Base-by-base conservation (phyloP, 2,888 invertebrate genomes). In the Bombylius discolor region DNA sequence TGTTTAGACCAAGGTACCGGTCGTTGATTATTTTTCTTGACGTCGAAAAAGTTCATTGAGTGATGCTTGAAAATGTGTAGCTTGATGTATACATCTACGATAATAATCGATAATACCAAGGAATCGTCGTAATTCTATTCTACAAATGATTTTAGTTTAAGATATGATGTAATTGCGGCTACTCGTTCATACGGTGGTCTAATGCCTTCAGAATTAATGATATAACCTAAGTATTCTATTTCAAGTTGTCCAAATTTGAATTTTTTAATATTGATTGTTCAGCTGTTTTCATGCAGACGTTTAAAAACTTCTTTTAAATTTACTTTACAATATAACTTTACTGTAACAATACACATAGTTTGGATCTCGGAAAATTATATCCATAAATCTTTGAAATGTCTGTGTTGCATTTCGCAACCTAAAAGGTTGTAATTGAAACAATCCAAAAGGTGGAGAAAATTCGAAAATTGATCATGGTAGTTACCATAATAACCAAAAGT, bases 371-470 rank as follows among this genome's bases (percentile, higher is more conserved):
- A 42, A 31, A 5, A 53, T 45, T 12, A 31, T 34, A 13, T 51
- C 39, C 45, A 50, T 47, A 39, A 42, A 31, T 39, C 53, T 6
- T 32, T 56, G 44, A 36, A 45, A 55, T 34, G 45, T 55, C 44
- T 56, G 54, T 5, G 45, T 56, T 32, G 55, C 51, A 51, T 47
- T 51, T 23, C 46, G 46, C 14, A 51, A 13, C 23, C 51, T 44
- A 31, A 51, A 51, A 7, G 51, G 51, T 44, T 42, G 39, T 14
- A 44, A 51, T 14, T 51, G 44, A 13, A 44, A 51, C 2, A 50
- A 36, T 36, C 50, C 50, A 39, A 50, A 50, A 12, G 50, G 50
- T 11, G 50, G n/a, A n/a, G n/a, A n/a, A n/a, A n/a, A n/a, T n/a
- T n/a, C n/a, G n/a, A n/a, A n/a, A n/a, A n/a, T n/a, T n/a, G n/a